Evolutionary conservation across 2,113 vertebrate genomes (phyloP).

Genomic region (Phalacrocorax carbo): DNA sequence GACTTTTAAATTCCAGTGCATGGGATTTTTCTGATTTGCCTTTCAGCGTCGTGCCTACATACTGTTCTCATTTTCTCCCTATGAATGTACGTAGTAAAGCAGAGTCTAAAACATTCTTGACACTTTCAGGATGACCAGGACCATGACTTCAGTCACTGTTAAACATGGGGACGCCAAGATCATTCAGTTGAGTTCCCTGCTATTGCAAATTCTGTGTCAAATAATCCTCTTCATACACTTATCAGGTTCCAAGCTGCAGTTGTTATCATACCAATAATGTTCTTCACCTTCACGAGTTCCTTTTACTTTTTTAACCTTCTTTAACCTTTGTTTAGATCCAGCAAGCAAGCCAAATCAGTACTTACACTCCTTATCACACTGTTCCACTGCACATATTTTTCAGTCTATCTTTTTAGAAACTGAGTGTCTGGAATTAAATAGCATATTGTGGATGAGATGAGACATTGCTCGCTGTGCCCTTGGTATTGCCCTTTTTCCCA

Average conservation of each 20-base stretch:
- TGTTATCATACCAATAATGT: not conserved
- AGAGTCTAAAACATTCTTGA: not conserved
- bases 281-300: not conserved
- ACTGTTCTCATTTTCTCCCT: not conserved
- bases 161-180: not conserved
- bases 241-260: not conserved
- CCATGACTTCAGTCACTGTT: rapidly evolving
- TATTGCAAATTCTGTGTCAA: not conserved
- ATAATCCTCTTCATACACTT: not conserved
- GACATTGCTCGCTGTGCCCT: not conserved
- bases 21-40: not conserved
- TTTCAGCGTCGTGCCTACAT: not conserved
- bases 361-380: not conserved
- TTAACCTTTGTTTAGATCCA: not conserved
- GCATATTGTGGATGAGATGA: not conserved
- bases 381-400: not conserved
- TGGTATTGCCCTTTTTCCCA: not conserved
- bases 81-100: not conserved
- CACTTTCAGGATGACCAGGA: not conserved
- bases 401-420: not conserved
- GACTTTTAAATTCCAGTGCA: not conserved
- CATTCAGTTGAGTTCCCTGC: not conserved
- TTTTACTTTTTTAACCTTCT: not conserved
- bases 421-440: not conserved
- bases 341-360: not conserved